phyloP scores from a whole-genome alignment of 1,140 invertebrate genomes.

The Frieseomelitta varia region DNA sequence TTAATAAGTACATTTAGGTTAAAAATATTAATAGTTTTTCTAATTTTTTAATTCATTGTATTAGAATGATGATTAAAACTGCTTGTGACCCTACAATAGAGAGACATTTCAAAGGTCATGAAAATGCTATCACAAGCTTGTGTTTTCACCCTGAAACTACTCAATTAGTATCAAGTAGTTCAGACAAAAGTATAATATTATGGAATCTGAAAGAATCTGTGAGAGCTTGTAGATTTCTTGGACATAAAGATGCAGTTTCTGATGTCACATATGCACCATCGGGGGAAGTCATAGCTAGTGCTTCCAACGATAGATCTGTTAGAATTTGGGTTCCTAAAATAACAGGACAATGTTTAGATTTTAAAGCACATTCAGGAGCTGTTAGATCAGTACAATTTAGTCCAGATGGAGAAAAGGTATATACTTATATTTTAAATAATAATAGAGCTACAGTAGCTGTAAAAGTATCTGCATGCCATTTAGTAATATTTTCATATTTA shows the following conservation, averaged over 20 bases:
- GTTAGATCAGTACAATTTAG: constrained; percentile 92
- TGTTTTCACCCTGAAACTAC: constrained; percentile 89
- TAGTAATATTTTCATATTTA: too few relatives aligned
- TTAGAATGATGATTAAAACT: constrained; percentile 44
- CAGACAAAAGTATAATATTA: constrained; percentile 90
- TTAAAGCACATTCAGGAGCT: constrained; percentile 90
- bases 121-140: constrained; percentile 87
- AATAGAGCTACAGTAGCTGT: neutral
- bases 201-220: constrained; percentile 88
- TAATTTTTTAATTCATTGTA: neutral
- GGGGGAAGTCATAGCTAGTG: constrained; percentile 91
- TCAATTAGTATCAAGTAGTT: constrained; percentile 90
- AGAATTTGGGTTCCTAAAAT: constrained; percentile 93
- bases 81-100: constrained; percentile 86
- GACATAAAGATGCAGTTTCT: constrained; percentile 85
- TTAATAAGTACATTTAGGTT: constrained; percentile 28
- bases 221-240: constrained; percentile 86
- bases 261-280: constrained; percentile 90
- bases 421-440: constrained; percentile 42
- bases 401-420: constrained; percentile 86
- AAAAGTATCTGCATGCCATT: too few relatives aligned
- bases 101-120: constrained; percentile 91
- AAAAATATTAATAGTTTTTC: neutral
- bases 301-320: constrained; percentile 91
- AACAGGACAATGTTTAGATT: constrained; percentile 88